phyloP scores from a whole-genome alignment of 2,113 vertebrate genomes.

The Urocolius indicus region DNA sequence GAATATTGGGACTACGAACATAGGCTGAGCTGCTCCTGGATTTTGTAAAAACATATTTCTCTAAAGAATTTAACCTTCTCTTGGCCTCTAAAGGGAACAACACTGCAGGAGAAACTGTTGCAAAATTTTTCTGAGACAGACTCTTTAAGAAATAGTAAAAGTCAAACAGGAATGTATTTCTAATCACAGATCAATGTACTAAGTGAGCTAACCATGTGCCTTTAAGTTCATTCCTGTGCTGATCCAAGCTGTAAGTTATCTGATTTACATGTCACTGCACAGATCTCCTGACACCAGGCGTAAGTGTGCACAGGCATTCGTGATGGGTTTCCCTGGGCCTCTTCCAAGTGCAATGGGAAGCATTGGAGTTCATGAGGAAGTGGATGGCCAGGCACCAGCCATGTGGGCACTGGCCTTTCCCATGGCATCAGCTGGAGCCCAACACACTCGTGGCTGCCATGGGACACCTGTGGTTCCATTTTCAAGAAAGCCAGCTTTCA shows the following conservation, averaged over 20 bases:
- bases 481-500: background rate
- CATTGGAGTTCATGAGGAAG: background rate
- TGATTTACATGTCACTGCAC: background rate
- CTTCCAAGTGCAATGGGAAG: background rate
- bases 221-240: background rate
- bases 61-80: background rate
- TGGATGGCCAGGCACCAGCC: background rate
- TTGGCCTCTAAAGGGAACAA: background rate
- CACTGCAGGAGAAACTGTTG: background rate
- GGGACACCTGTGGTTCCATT: fast-evolving
- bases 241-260: background rate
- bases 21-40: background rate
- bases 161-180: background rate
- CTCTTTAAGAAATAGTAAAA: background rate
- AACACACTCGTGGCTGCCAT: fast-evolving
- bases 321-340: background rate
- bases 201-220: background rate
- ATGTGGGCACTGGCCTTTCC: background rate
- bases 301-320: background rate
- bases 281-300: background rate
- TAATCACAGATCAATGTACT: background rate
- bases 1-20: background rate
- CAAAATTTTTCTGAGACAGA: background rate
- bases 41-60: background rate
- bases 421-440: background rate